Base-by-base conservation (phyloP, 2,797 vertebrate genomes). In the Leucoraja ocellata region DNA sequence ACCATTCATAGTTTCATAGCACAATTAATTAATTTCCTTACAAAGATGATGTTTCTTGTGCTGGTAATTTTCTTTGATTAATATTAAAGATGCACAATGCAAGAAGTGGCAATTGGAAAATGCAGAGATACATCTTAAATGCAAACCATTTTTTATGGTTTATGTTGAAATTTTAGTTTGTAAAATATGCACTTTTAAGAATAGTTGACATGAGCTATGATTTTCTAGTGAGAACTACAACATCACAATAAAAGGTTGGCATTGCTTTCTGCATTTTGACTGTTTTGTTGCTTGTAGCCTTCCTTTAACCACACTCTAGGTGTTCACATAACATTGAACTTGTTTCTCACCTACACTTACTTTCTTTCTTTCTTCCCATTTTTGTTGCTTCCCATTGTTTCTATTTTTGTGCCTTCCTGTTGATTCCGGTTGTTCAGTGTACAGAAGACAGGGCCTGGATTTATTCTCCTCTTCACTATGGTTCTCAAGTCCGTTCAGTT, bases 391-490 rank as follows among this genome's bases (percentile, higher is more conserved):
- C 58, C 93, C 96, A 95, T 95, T 96, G 96, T 96, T 94, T 94
- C 95, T 95, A 95, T 96, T 96, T 94, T 96, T 96, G 96, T 95
- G 94, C 97, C 96, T 46, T 96, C 96, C 97, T 97, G 96, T 96
- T 97, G 96, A 95, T 95, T 94, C 95, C 95, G 95, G 94, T 95
- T 96, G 95, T 96, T 96, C 98, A 99, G 98, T 98, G 98, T 96
- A 97, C 97, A 95, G 99, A 99, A 94, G 99, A 99, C 96, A 98
- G 97, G 97, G 98, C 97, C 97, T 99, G 99, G 99, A 98, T 99
- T 96, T 99, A 99, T 97, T 99, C 99, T 97, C 99, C 99, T 93
- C 98, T 99, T 96, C 99, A 99, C 97, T 99, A 98, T 98, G 98
- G 97, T 95, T 95, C 98, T 95, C 98, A 98, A 95, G 97, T 97